Conservation (phyloP, 2,113 vertebrate species). For the Salvelinus namaycush region DNA sequence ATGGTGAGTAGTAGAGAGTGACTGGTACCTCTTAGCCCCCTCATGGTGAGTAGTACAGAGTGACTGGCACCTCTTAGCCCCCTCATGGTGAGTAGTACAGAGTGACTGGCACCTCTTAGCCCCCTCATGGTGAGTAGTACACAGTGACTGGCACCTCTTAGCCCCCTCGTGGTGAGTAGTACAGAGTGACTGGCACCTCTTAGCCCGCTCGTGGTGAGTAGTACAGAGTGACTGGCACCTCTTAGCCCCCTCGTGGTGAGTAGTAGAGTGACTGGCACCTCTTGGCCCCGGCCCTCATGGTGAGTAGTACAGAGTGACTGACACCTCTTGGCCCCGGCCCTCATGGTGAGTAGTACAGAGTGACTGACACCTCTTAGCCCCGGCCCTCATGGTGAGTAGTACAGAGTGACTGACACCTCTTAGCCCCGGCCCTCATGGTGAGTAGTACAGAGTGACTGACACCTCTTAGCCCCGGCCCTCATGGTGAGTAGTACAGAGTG, state of each 20-base stretch:
- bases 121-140: too few relatives aligned
- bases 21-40: conserved; percentile 53
- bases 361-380: conserved; percentile 10
- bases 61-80: not conserved
- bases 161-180: too few relatives aligned
- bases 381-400: conserved; percentile 67
- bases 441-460: too few relatives aligned
- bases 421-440: conserved; percentile 61
- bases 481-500: not conserved
- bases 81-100: too few relatives aligned
- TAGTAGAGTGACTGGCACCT: not conserved
- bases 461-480: conserved; percentile 43
- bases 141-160: not conserved
- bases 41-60: too few relatives aligned
- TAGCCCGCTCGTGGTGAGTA: conserved; percentile 73
- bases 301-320: too few relatives aligned
- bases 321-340: rapidly evolving
- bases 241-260: conserved; percentile 41
- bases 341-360: too few relatives aligned
- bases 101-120: not conserved
- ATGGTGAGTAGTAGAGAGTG: conserved; percentile 58
- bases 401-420: not conserved
- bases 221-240: not conserved
- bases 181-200: too few relatives aligned
- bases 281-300: rapidly evolving